These are phyloP conservation scores for Cyanistes caeruleus DNA, from an alignment of 2,113 vertebrate species.

Conservation along the genomic window DNA sequence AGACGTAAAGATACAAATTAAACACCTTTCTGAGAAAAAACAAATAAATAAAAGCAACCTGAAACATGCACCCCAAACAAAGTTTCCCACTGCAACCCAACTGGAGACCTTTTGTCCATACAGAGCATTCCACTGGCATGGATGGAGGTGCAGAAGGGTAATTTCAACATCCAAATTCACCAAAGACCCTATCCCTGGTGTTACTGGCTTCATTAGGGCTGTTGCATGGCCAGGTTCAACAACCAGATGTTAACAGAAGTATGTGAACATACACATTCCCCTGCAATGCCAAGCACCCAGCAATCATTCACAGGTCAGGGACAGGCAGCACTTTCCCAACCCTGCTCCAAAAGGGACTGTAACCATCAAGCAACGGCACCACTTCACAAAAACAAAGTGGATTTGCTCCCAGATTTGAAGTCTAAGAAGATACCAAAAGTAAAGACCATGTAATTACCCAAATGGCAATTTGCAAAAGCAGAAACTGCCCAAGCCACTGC, in stretches of 20 bases:
- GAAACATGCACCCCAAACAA: not conserved
- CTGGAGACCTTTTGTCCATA: not conserved
- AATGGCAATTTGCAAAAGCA: not conserved
- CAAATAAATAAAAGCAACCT: not conserved
- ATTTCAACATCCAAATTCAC: not conserved
- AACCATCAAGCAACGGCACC: not conserved
- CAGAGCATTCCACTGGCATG: not conserved
- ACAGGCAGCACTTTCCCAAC: not conserved
- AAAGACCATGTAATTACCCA: not conserved
- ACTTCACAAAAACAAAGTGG: not conserved
- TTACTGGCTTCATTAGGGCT: not conserved
- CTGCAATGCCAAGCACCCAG: not conserved
- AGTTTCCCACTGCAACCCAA: not conserved
- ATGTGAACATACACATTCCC: not conserved
- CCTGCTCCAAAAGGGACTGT: rapidly evolving
- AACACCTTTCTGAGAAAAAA: not conserved
- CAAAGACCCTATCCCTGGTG: not conserved
- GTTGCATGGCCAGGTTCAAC: not conserved
- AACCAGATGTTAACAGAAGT: not conserved
- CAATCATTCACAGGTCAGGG: not conserved
- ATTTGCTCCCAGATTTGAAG: slow-evolving; percentile 1
- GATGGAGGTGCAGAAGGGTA: not conserved
- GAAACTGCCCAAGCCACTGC: not conserved
- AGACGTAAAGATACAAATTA: not conserved
- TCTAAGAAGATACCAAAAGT: not conserved